Percentiles rank a stretch among this genome's conserved stretches.
Evolutionary conservation across 2,113 vertebrate species (phyloP).

Genomic region (Microcebus ravelobensis): DNA sequence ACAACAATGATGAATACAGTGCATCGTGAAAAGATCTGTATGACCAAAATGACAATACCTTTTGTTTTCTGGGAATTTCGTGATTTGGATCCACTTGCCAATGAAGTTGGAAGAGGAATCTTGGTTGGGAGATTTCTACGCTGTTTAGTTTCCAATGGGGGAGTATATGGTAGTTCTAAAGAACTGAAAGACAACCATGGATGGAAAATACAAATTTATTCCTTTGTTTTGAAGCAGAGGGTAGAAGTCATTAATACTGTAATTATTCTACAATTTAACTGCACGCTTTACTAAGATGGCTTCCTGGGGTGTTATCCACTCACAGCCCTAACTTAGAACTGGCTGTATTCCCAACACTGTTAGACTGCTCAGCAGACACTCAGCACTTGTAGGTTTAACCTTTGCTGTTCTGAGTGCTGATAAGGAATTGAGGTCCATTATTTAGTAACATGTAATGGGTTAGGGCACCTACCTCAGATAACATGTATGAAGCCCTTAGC

Average conservation of each 20-base stretch:
- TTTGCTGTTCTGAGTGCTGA: neutral
- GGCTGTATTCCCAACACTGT: neutral
- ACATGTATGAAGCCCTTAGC: too few relatives aligned
- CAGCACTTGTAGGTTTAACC: neutral
- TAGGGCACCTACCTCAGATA: neutral
- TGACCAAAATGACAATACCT: constrained; percentile 80
- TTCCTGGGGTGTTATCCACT: neutral
- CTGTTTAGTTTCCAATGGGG: constrained; percentile 94
- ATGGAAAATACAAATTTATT: neutral
- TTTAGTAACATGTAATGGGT: neutral
- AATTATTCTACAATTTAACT: neutral
- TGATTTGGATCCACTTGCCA: constrained; percentile 86
- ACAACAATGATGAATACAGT: neutral
- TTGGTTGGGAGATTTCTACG: constrained; percentile 93
- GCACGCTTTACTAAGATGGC: neutral
- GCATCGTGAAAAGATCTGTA: rapidly evolving
- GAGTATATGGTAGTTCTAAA: constrained; percentile 92
- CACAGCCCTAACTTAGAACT: neutral
- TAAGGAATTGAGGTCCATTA: neutral
- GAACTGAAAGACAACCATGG: constrained; percentile 86
- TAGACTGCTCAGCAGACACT: neutral
- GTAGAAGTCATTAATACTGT: neutral
- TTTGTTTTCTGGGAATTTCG: constrained; percentile 88
- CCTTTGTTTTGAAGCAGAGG: neutral
- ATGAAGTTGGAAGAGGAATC: constrained; percentile 83